Evolutionary conservation across 2,888 invertebrate genomes (phyloP), one percentile per base, ranked within the genome.

Genomic region (Fragum fragum): DNA sequence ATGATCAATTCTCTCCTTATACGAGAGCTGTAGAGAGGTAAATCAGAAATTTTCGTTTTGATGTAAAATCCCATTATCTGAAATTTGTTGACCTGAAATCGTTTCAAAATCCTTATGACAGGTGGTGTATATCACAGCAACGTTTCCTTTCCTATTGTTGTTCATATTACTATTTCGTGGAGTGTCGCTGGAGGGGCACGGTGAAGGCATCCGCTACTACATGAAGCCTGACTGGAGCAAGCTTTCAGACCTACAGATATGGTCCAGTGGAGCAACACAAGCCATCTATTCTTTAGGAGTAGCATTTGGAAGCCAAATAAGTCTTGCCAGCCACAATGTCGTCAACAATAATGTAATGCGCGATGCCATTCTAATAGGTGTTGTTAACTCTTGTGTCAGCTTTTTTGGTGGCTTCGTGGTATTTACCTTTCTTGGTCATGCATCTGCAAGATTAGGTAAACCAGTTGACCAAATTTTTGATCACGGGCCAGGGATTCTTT

Each of bases 41-140:
- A n/a, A n/a, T n/a, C n/a, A n/a, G n/a, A n/a, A n/a, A n/a, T n/a
- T n/a, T n/a, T n/a, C n/a, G n/a, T n/a, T n/a, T n/a, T n/a, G n/a
- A n/a, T n/a, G n/a, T n/a, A n/a, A n/a, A n/a, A n/a, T n/a, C n/a
- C n/a, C n/a, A n/a, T n/a, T n/a, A n/a, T n/a, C n/a, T n/a, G n/a
- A n/a, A n/a, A n/a, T n/a, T n/a, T n/a, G n/a, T n/a, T n/a, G n/a
- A n/a, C n/a, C n/a, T n/a, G n/a, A n/a, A n/a, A n/a, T n/a, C n/a
- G n/a, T n/a, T n/a, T n/a, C n/a, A n/a, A 21, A 21, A 7, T 6
- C n/a, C 23, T 53, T 39, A n/a, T n/a, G n/a, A n/a, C 72, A 81
- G 81, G 74, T 81, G 7, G 57, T 59, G 1, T 81, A 81, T 73
- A 53, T 81, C 21, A 81, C 81, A 0, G 81, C 75, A 7, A 77